Evolutionary conservation across 2,888 invertebrate genomes (phyloP), one percentile per base, ranked within the genome.

Genomic region (Diaphora mendica): DNA sequence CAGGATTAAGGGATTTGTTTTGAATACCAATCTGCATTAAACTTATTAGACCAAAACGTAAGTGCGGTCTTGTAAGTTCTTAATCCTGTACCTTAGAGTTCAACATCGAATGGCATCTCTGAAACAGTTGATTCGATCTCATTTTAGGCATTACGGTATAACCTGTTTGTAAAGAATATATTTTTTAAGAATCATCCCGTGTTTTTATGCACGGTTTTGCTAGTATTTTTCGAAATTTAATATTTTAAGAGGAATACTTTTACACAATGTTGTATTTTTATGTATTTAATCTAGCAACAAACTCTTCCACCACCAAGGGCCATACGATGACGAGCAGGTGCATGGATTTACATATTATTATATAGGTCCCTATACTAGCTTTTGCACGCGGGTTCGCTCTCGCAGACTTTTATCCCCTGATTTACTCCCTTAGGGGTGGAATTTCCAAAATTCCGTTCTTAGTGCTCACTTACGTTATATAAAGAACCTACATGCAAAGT

Each of bases 11-110:
- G 77, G 86, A 85, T 85, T 84, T 77, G 71, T 77, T 80, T 78
- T 73, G 70, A 79, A 82, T 82, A 85, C 77, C 85, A 84, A 84
- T 84, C 85, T 84, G 79, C 77, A 74, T 85, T 79, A 79, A 75
- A 72, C 71, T 77, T 80, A 68, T 75, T 71, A 68, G 68, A 51
- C 79, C 76, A 77, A 74, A 35, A 69, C 74, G 23, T 39, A 65
- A 35, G n/a, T 74, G 64, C 77, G 51, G 15, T 17, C 23, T 11
- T 7, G 0, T 23, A 1, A 13, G 42, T 35, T 72, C 64, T 75
- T 80, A 78, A 68, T 5, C 26, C 15, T 4, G 0, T 5, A 5
- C 3, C 0, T 0, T 67, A 78, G 48, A 69, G 69, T 72, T 9
- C 35, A 51, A 62, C 68, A n/a, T 78, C 26, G 5, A 71, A 51